Evolutionary conservation across 1,140 invertebrate species (phyloP).

Genomic region (Drosophila setifemur): DNA sequence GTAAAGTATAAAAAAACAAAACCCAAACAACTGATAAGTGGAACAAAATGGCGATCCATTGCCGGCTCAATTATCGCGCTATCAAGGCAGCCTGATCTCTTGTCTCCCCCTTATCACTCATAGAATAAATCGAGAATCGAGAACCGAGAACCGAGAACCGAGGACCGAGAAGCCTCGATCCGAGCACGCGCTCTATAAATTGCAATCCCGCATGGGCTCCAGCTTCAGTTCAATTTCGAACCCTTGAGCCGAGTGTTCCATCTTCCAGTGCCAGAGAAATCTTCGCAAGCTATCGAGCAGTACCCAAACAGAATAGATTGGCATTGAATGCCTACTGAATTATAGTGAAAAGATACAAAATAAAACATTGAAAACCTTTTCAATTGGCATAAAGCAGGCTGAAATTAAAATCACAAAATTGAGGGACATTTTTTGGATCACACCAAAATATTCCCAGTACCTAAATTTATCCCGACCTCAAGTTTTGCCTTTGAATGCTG

Average conservation of each 20-base stretch:
- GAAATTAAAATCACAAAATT: background rate
- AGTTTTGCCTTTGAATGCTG: slow-evolving; percentile 55
- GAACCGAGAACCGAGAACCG: too few species aligned
- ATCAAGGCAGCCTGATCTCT: slow-evolving; percentile 59
- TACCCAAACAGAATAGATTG: slow-evolving; percentile 10
- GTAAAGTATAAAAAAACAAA: slow-evolving; percentile 13
- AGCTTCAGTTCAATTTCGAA: slow-evolving; percentile 63
- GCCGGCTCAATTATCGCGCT: slow-evolving; percentile 21
- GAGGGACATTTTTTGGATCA: slow-evolving; percentile 4
- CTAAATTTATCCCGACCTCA: background rate
- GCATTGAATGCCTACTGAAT: slow-evolving; percentile 49
- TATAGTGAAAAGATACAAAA: slow-evolving; percentile 4
- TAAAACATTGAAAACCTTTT: background rate
- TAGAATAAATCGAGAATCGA: too few species aligned
- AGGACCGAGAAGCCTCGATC: slow-evolving; percentile 3
- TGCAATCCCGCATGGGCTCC: background rate
- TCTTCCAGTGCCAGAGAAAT: background rate
- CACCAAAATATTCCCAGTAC: slow-evolving; percentile 16
- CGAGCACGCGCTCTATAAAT: slow-evolving; percentile 56
- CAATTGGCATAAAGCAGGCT: slow-evolving; percentile 1
- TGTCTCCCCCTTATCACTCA: slow-evolving; percentile 45
- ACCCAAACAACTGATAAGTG: slow-evolving; percentile 49
- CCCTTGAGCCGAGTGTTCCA: slow-evolving; percentile 34
- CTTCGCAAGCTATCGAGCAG: slow-evolving; percentile 15
- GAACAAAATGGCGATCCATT: slow-evolving; percentile 68